Percentiles rank a stretch among this genome's conserved stretches.
phyloP scores from a whole-genome alignment of 1,140 invertebrate species.

The Drosophila asahinai region DNA sequence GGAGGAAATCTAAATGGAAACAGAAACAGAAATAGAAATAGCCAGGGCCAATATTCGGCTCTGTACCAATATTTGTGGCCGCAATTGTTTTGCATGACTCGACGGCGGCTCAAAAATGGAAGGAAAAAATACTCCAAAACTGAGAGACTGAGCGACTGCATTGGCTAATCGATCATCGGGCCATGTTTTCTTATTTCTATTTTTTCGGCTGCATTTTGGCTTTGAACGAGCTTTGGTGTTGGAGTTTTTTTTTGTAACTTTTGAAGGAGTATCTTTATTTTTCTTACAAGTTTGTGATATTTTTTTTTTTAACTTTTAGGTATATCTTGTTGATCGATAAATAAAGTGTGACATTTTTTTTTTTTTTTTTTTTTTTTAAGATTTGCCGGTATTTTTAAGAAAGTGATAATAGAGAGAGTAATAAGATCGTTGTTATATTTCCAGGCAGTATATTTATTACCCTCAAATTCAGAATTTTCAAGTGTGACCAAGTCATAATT shows the following conservation, averaged over 20 bases:
- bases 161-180: constrained; percentile 80
- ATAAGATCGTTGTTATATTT: no score
- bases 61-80: constrained; percentile 80
- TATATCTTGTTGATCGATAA: no score
- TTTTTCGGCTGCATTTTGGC: constrained; percentile 41
- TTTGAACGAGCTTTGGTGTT: constrained; percentile 39
- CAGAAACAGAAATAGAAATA: constrained; percentile 21
- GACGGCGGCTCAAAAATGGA: constrained; percentile 29
- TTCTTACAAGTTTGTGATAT: not conserved
- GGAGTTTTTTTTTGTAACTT: not conserved
- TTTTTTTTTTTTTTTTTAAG: no score
- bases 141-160: constrained; percentile 61
- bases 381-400: not conserved
- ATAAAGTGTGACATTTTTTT: not conserved
- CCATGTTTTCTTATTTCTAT: constrained; percentile 56
- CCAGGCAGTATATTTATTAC: no score
- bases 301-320: not conserved
- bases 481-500: no score
- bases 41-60: constrained; percentile 64
- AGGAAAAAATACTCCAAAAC: not conserved
- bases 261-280: not conserved
- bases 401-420: no score
- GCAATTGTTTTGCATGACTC: constrained; percentile 79
- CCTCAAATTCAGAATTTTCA: no score
- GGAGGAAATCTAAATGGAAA: constrained; percentile 47